Conservation (phyloP, 2,113 vertebrate genomes). For the Toxotes chatareus region DNA sequence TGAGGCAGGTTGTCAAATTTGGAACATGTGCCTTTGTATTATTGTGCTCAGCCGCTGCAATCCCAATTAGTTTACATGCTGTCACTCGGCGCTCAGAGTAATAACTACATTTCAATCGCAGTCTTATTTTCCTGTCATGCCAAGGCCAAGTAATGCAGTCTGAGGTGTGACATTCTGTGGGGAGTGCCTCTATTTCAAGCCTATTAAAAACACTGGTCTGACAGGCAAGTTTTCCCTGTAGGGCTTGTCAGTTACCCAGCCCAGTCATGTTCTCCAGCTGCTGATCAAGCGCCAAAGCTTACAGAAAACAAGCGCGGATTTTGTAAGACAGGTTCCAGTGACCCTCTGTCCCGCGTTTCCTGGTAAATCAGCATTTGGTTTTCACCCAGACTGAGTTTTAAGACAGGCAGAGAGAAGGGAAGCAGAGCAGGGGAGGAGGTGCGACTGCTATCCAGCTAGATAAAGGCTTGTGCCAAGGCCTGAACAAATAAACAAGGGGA, state of each 20-base stretch:
- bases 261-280: constrained; percentile 57
- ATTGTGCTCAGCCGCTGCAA: constrained; percentile 21
- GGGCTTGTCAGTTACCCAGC: constrained; percentile 56
- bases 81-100: constrained; percentile 37
- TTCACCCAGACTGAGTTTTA: constrained; percentile 22
- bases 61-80: constrained; percentile 55
- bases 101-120: constrained; percentile 65
- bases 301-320: constrained; percentile 51
- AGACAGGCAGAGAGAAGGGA: constrained; percentile 17
- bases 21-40: constrained; percentile 13
- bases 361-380: constrained; percentile 53
- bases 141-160: constrained; percentile 49
- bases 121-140: constrained; percentile 53
- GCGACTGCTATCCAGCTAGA: constrained; percentile 45
- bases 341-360: constrained; percentile 53
- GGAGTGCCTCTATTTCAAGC: constrained; percentile 47
- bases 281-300: constrained; percentile 42
- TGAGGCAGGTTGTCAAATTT: constrained; percentile 50
- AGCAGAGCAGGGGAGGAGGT: constrained; percentile 18
- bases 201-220: constrained; percentile 60
- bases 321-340: constrained; percentile 49
- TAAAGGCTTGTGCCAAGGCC: constrained; percentile 69
- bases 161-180: constrained; percentile 35
- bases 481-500: constrained; percentile 79
- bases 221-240: constrained; percentile 53